phyloP scores from a whole-genome alignment of 2,113 vertebrate species.

The Heliornis fulica region DNA sequence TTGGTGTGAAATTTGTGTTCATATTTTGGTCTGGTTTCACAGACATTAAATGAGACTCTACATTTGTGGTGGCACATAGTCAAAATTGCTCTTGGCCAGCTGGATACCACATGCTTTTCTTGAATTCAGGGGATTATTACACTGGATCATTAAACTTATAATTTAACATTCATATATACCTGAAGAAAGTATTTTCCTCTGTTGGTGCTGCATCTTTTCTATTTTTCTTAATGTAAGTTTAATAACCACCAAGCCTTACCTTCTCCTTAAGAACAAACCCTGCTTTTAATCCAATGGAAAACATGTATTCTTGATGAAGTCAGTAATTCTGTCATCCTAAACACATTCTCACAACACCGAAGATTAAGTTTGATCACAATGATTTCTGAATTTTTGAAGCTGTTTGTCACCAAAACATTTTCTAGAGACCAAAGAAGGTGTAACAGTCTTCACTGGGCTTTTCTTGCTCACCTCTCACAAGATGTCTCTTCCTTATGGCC shows the following conservation, averaged over 20 bases:
- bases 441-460: neutral
- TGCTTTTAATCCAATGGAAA: neutral
- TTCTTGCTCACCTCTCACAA: neutral
- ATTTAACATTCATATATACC: neutral
- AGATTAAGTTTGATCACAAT: neutral
- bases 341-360: neutral
- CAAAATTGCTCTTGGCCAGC: neutral
- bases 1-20: neutral
- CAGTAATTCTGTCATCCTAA: neutral
- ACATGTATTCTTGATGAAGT: neutral
- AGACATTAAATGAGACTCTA: neutral
- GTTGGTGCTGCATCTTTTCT: neutral
- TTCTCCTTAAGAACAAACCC: neutral
- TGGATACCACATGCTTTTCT: neutral
- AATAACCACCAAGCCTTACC: neutral
- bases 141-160: slow-evolving; percentile 23
- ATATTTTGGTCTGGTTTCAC: neutral
- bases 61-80: neutral
- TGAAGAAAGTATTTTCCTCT: neutral
- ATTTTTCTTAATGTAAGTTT: neutral
- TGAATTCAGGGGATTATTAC: neutral
- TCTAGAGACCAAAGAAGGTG: neutral
- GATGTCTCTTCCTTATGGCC: neutral
- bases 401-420: neutral
- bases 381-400: neutral